These are phyloP conservation scores for Pithys albifrons DNA, from an alignment of 2,113 vertebrate genomes.

Conservation along the genomic window DNA sequence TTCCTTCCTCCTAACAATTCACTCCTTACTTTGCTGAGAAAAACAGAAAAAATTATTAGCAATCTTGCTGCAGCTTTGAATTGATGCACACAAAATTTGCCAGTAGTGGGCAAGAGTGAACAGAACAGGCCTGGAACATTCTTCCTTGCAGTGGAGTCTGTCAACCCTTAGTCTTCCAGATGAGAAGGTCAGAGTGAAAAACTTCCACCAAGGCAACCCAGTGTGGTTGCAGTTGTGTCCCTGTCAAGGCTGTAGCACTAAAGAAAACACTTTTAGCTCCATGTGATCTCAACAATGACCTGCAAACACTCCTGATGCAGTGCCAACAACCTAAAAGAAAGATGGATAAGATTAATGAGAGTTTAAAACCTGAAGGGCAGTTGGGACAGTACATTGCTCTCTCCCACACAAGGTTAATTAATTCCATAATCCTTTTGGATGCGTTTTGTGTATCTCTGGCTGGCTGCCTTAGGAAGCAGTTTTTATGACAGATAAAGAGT, in stretches of 20 bases:
- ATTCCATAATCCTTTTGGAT: neutral
- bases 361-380: neutral
- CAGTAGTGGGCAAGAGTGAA: neutral
- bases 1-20: neutral
- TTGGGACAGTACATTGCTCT: neutral
- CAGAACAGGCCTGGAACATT: neutral
- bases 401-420: neutral
- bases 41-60: neutral
- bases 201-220: neutral
- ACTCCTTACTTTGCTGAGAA: neutral
- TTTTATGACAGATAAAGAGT: neutral
- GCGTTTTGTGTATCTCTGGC: neutral
- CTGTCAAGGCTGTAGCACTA: neutral
- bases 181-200: neutral
- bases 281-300: neutral
- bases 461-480: neutral
- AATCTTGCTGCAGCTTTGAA: neutral
- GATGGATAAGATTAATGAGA: neutral
- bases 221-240: neutral
- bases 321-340: neutral
- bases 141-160: neutral
- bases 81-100: neutral
- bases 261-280: neutral
- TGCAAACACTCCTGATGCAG: neutral
- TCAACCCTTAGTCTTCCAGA: neutral